Evolutionary conservation across 2,113 vertebrate species (phyloP), one percentile per base, ranked within the genome.

Genomic region (Arenaria interpres): DNA sequence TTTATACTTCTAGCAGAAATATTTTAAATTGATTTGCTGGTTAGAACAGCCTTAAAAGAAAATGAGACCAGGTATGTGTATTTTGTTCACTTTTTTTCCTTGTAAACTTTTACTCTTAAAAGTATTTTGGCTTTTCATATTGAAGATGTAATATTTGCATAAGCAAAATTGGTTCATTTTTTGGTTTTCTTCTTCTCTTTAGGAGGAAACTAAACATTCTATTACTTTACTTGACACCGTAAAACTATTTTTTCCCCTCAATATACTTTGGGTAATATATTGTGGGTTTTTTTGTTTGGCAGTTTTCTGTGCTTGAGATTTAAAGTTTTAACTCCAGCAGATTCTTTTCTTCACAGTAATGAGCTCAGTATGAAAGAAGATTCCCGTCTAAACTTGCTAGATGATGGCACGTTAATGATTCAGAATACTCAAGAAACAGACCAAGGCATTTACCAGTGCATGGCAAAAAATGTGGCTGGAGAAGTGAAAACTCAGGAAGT

Each of bases 371-470:
- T 99, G 99, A 98, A 98, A 48, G 98, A 99, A 12, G 99, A 99
- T 96, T 98, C 99, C 25, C 99, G 99, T 87, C 95, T 99, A 79
- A 99, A 99, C 97, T 98, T 99, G 92, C 97, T 99, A 93, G 99
- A 99, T 74, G 99, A 99, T 8, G 99, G 99, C 20, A 99, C 99
- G 0, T 97, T 99, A 88, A 99, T 99, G 99, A 99, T 99, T 96
- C 99, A 99, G 93, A 98, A 99, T 97, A 99, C 99, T 6, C 98
- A 99, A 95, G 99, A 99, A 97, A 98, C 99, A 0, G 99, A 99
- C 93, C 98, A 99, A 98, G 99, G 99, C 46, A 98, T 99, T 51
- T 99, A 99, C 96, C 99, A 99, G 69, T 99, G 99, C 96, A 99
- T 99, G 99, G 99, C 99, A 37, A 99, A 99, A 95, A 99, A 99